Base-by-base conservation (phyloP, 2,113 vertebrate species). In the Capreolus pygargus region DNA sequence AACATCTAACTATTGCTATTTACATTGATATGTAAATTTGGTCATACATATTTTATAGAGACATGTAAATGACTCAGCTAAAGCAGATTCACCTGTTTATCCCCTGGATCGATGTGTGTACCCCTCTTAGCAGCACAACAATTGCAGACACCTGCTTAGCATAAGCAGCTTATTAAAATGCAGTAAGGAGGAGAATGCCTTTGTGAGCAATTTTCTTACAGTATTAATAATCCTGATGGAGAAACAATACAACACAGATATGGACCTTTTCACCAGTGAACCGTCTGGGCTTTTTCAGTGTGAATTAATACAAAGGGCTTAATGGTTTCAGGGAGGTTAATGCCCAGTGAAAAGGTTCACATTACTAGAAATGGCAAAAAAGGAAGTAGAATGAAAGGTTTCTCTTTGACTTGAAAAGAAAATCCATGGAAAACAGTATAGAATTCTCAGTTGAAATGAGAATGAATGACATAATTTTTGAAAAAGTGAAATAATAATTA, bases 21-120 rank as follows among this genome's bases (percentile, higher is more conserved):
- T 92, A 89, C 27, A 97, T 96, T 97, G 97, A 97, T 97, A 95
- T 97, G 98, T 82, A 98, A 98, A 98, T 98, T 30, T 76, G 14
- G 61, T 82, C 92, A 96, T 96, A 92, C 89, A 96, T 97, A 97
- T 97, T 98, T 97, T 97, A 97, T 95, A 93, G 58, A 97, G 81
- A 47, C 95, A 64, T 94, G 92, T 83, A 97, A 96, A 96, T 97
- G 87, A 86, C 39, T 95, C 84, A 76, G 81, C 50, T 95, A 54
- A 87, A 97, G 90, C 89, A 58, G 47, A 67, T 91, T 96, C 95
- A 98, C 94, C 97, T 97, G 82, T 89, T 94, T 97, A 86, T 96
- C 54, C 86, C 28, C 86, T 79, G 50, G 64, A 94, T 86, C 43
- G 58, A 94, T 45, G 4, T 74, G 84, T 50, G 67, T 50, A 47